phyloP scores from a whole-genome alignment of 2,888 invertebrate genomes.

The Eupithecia tripunctaria region DNA sequence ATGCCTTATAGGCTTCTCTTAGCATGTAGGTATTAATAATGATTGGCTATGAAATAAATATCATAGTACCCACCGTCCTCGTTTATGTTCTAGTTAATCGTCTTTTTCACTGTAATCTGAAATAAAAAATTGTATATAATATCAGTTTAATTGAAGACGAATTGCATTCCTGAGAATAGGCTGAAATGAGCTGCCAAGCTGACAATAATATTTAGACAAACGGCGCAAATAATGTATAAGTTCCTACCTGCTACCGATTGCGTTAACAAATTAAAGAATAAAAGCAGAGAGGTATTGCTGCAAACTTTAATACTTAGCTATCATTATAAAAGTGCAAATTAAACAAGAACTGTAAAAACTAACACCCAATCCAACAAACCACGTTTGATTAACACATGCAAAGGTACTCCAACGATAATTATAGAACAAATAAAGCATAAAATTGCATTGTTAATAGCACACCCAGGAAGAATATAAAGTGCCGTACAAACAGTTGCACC shows the following conservation, averaged over 20 bases:
- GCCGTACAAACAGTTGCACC: neutral
- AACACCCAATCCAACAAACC: neutral
- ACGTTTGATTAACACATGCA: neutral
- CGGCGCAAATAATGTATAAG: neutral
- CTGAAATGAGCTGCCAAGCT: neutral
- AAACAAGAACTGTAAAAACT: neutral
- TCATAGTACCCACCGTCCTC: constrained; percentile 21
- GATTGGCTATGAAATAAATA: neutral
- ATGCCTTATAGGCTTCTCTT: neutral
- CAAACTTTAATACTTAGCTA: neutral
- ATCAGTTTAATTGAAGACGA: neutral
- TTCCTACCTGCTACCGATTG: neutral
- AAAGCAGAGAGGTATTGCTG: neutral
- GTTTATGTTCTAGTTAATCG: constrained; percentile 36
- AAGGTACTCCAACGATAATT: neutral
- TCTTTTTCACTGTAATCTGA: constrained; percentile 43
- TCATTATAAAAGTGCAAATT: neutral
- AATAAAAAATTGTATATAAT: constrained; percentile 28
- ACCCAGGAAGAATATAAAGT: neutral
- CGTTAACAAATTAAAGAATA: neutral
- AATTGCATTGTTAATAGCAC: neutral
- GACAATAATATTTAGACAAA: neutral
- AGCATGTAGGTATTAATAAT: neutral
- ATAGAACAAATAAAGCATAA: neutral
- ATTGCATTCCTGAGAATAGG: neutral